Base-by-base conservation (phyloP, 1,140 invertebrate genomes). In the Latrodectus geometricus region DNA sequence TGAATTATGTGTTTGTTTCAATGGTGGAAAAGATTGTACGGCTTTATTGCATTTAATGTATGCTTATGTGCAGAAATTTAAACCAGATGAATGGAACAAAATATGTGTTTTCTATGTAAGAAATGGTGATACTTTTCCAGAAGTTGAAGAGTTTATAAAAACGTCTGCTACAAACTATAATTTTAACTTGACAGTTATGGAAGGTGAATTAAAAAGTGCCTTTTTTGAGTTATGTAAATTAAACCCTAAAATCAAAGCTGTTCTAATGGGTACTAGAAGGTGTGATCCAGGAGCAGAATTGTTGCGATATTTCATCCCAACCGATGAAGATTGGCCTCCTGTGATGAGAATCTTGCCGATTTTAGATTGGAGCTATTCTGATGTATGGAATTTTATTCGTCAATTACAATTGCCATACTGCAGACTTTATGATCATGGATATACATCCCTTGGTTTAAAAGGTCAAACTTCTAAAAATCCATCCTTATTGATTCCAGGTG, bases 21-120 rank as follows among this genome's bases (percentile, higher is more conserved):
- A 99, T 91, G 98, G 98, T 49, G 98, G 98, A 11, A 99, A 99
- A 92, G 98, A 99, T 92, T 99, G 97, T 90, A 98, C 97, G 4
- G 96, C 95, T 0, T 92, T 98, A 20, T 91, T 98, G 76, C 96
- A 98, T 91, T 90, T 98, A 61, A 92, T 93, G 91, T 95, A 89
- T 93, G 93, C 48, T 90, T 95, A 68, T 93, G 86, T 90, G 89
- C 84, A 88, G 93, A 93, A 80, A 92, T 91, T 87, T 90, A 91
- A 77, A 87, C 87, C 87, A 4, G 92, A 89, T 86, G 90, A 80
- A 14, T 54, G 66, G 48, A 74, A 61, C 69, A 96, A n/a, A 93
- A 94, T 90, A 92, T 94, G n/a, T 90, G 96, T 17, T 97, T 96
- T 89, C 95, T 97, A 84, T 91, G 94, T 88, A 94, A 94, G 87